phyloP scores from a whole-genome alignment of 2,113 vertebrate species.

The Mustela lutreola region DNA sequence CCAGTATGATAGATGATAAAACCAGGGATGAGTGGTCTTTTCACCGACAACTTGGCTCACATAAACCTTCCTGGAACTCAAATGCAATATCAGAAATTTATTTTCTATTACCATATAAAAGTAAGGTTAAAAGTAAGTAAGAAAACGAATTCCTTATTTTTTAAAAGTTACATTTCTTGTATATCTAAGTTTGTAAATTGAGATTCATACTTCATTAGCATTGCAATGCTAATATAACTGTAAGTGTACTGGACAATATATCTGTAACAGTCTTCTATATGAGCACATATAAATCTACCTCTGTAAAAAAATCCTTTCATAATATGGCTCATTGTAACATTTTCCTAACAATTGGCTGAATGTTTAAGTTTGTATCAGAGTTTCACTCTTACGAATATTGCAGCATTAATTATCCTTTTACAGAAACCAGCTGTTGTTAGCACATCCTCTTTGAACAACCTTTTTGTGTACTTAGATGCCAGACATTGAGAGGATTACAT shows the following conservation, averaged over 20 bases:
- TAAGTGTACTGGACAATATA: neutral
- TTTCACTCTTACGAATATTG: neutral
- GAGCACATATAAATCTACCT: neutral
- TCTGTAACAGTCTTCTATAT: neutral
- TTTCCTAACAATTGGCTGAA: neutral
- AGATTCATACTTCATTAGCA: neutral
- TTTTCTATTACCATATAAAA: constrained; percentile 17
- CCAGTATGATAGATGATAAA: neutral
- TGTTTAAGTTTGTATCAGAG: constrained; percentile 6
- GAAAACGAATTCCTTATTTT: neutral
- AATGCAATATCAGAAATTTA: neutral
- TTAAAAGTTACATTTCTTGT: neutral
- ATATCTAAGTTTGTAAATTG: neutral
- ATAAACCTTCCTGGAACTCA: neutral
- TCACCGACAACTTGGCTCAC: neutral
- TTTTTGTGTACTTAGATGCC: neutral
- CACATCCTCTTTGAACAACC: neutral
- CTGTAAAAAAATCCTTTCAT: neutral
- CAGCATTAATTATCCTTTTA: neutral
- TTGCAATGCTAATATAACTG: neutral
- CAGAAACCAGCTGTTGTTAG: neutral
- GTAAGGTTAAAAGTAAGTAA: neutral
- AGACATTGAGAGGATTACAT: neutral
- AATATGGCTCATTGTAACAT: neutral
- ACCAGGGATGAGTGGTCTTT: neutral